phyloP scores from a whole-genome alignment of 2,113 vertebrate species.

The Guaruba guarouba region DNA sequence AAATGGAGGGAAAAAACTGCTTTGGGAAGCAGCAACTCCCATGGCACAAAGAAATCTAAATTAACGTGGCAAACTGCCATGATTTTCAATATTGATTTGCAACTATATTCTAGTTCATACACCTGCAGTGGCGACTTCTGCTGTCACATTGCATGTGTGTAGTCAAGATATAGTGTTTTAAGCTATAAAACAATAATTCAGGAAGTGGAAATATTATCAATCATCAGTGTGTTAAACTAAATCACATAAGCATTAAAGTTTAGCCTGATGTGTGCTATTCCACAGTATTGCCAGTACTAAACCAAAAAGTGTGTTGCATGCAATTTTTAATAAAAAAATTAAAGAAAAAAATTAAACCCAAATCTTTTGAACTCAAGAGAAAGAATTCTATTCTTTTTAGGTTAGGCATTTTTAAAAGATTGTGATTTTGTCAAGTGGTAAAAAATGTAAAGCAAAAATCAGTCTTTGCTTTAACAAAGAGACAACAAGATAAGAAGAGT shows the following conservation, averaged over 20 bases:
- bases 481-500: not conserved
- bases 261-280: not conserved
- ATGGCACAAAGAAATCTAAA: constrained; percentile 14
- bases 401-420: not conserved
- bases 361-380: not conserved
- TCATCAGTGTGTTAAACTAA: not conserved
- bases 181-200: not conserved
- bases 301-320: not conserved
- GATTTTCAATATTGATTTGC: constrained; percentile 13
- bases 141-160: not conserved
- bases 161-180: not conserved
- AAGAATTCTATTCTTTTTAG: not conserved
- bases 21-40: not conserved
- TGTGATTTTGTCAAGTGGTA: not conserved
- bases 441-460: not conserved
- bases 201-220: not conserved
- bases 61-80: not conserved
- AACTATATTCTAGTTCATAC: not conserved
- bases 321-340: not conserved
- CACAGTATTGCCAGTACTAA: not conserved
- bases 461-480: not conserved
- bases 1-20: not conserved
- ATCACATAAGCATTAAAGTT: not conserved
- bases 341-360: not conserved
- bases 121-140: not conserved